Conservation (phyloP, 64 coral and sea anemone genomes). For the Platygyra sinensis region DNA sequence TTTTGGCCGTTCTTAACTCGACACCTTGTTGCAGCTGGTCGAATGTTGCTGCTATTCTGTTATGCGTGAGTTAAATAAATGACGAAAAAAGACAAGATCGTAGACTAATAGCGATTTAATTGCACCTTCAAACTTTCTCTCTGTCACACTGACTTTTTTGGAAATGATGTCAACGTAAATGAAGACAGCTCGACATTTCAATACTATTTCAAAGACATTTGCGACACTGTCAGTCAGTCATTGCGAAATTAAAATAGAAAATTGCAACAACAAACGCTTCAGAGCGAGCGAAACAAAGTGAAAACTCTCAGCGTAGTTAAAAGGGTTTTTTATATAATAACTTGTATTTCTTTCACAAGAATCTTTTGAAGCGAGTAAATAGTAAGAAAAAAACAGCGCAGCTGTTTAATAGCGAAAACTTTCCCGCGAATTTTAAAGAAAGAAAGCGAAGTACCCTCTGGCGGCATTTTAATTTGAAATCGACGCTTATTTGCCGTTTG, state of each 20-base stretch:
- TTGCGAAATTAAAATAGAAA: no score
- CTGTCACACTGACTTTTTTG: not conserved
- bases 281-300: no score
- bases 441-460: not conserved
- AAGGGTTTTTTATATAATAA: not conserved
- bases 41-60: not conserved
- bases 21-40: constrained; percentile 14
- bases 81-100: not conserved
- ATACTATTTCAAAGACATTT: not conserved
- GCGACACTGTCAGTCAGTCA: no score
- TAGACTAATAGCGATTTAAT: constrained; percentile 8
- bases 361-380: not conserved
- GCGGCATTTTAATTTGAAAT: constrained; percentile 30
- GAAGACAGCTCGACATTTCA: no score
- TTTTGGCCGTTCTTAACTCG: not conserved
- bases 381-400: not conserved
- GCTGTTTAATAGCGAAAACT: constrained; percentile 10
- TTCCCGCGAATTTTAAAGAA: constrained; percentile 18
- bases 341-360: not conserved
- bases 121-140: not conserved
- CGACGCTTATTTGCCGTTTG: constrained; percentile 14
- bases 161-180: no score
- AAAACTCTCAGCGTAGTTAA: not conserved
- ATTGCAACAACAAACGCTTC: no score
- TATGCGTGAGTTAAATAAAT: not conserved